These are phyloP conservation scores for Drosophila kambysellisi DNA, from an alignment of 2,888 invertebrate genomes.

Conservation along the genomic window DNA sequence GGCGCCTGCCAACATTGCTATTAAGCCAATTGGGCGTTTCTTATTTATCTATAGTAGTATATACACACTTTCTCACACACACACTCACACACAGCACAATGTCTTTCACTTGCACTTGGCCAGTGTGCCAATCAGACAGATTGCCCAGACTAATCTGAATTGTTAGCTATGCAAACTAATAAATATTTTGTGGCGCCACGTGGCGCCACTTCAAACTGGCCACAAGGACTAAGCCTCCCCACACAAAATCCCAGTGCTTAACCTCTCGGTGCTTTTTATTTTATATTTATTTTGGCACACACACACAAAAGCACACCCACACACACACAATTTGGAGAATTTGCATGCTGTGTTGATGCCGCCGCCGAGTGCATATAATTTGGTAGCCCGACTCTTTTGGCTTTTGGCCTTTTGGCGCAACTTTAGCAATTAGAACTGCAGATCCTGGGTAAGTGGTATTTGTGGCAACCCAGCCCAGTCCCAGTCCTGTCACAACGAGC, in stretches of 20 bases:
- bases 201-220: constrained; percentile 44
- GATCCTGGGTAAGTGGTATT: constrained; percentile 55
- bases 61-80: background rate
- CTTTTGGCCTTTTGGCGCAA: constrained; percentile 47
- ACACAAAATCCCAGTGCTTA: constrained; percentile 1
- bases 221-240: constrained; percentile 16
- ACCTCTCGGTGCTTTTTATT: background rate
- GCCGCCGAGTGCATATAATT: constrained; percentile 62
- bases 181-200: constrained; percentile 36
- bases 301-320: background rate
- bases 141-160: constrained; percentile 13
- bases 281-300: constrained; percentile 8
- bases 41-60: background rate
- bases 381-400: constrained; percentile 33
- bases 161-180: constrained; percentile 46
- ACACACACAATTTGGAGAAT: constrained; percentile 15
- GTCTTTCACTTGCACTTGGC: background rate
- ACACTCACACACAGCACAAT: constrained; percentile 1
- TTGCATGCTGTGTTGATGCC: constrained; percentile 8
- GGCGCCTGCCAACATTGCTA: constrained; percentile 54
- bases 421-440: constrained; percentile 74
- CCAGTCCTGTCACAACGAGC: constrained; percentile 7
- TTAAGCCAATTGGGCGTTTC: constrained; percentile 54
- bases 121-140: constrained; percentile 7
- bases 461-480: constrained; percentile 35